Percentiles rank a stretch among this genome's conserved stretches.
phyloP scores from a whole-genome alignment of 2,888 invertebrate genomes.

The Barypeithes pellucidus region DNA sequence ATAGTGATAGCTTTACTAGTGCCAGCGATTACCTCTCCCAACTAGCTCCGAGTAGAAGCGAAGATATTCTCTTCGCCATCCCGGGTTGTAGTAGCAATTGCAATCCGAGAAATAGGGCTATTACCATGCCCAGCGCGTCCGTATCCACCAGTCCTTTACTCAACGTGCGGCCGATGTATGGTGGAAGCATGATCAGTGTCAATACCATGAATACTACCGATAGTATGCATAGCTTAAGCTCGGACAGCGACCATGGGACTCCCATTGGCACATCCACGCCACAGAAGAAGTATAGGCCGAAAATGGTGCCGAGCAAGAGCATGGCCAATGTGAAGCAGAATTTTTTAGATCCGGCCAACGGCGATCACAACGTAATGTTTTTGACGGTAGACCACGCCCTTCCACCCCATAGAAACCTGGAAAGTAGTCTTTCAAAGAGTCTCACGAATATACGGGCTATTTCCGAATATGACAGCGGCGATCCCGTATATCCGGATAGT shows the following conservation, averaged over 20 bases:
- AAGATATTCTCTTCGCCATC: constrained; percentile 78
- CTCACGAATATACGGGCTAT: constrained; percentile 67
- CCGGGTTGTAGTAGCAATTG: constrained; percentile 62
- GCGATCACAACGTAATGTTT: constrained; percentile 62
- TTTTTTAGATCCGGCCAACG: constrained; percentile 58
- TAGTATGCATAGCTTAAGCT: constrained; percentile 78
- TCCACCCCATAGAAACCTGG: constrained; percentile 62
- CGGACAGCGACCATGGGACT: constrained; percentile 75
- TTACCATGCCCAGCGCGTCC: constrained; percentile 76
- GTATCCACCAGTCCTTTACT: constrained; percentile 82
- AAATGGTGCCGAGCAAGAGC: constrained; percentile 76
- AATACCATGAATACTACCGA: constrained; percentile 75
- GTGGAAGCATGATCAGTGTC: constrained; percentile 78
- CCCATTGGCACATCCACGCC: constrained; percentile 74
- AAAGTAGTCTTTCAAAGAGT: constrained; percentile 68
- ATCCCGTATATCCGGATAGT: constrained; percentile 61
- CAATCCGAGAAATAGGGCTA: constrained; percentile 56
- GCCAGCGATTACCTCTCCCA: constrained; percentile 66
- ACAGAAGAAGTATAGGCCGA: constrained; percentile 70
- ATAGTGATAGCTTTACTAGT: constrained; percentile 66
- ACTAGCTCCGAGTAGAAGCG: constrained; percentile 85
- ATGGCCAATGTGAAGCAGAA: constrained; percentile 76
- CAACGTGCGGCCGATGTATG: constrained; percentile 76
- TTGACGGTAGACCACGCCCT: constrained; percentile 62
- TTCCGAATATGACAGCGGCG: constrained; percentile 56